A percentile compares a stretch with the other conserved stretches of the same genome.
Evolutionary conservation across 1,140 invertebrate genomes (phyloP).

Genomic region (Tetranychus cinnabarinus): DNA sequence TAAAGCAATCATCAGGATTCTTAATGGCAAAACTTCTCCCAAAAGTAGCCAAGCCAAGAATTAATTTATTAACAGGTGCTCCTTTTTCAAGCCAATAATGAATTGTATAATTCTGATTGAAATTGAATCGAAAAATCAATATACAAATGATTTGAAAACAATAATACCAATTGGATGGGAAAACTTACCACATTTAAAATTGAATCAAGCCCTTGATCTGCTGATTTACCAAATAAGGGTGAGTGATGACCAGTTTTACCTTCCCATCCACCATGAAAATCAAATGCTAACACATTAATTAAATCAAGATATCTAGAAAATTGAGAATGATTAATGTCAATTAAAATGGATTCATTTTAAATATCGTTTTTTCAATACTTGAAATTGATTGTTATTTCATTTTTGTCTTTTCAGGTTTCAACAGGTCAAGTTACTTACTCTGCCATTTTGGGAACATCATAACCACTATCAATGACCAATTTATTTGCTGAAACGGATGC

Average conservation of each 20-base stretch:
- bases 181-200: constrained; percentile 28
- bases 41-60: constrained; percentile 74
- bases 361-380: no score
- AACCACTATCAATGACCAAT: constrained; percentile 40
- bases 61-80: constrained; percentile 45
- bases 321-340: constrained; percentile 14
- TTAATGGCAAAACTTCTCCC: constrained; percentile 53
- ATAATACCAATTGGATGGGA: background rate
- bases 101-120: constrained; percentile 39
- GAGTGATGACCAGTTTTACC: constrained; percentile 22
- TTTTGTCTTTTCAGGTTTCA: no score
- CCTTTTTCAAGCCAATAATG: constrained; percentile 68
- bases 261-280: constrained; percentile 69
- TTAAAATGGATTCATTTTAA: background rate
- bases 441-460: constrained; percentile 33
- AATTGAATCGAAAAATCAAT: background rate
- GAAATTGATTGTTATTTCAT: no score
- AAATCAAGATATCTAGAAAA: constrained; percentile 42
- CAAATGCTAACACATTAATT: constrained; percentile 69
- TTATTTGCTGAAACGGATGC: constrained; percentile 45
- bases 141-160: no score
- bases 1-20: constrained; percentile 32
- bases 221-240: constrained; percentile 18
- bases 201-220: constrained; percentile 25
- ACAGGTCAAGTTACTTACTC: background rate